Percentiles rank a stretch among this genome's conserved stretches.
phyloP scores from a whole-genome alignment of 2,888 invertebrate species.

The Caenorhabditis angaria region DNA sequence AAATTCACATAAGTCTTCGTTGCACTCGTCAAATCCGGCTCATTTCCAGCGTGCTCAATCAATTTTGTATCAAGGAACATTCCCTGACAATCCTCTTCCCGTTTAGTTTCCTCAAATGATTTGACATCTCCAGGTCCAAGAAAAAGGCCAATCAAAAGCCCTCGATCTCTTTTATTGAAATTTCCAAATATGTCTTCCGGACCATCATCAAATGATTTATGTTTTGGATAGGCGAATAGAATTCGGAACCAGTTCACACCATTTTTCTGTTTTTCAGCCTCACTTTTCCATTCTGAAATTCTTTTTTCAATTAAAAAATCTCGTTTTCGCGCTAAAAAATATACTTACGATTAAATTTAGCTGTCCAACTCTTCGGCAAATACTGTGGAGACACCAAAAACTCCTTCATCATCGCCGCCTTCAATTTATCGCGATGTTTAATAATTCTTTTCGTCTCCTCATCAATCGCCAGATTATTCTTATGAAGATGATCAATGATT shows the following conservation, averaged over 20 bases:
- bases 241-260: constrained; percentile 52
- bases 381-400: constrained; percentile 49
- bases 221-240: constrained; percentile 41
- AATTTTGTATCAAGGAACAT: constrained; percentile 46
- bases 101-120: constrained; percentile 48
- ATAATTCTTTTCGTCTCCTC: constrained; percentile 43
- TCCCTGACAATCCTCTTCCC: constrained; percentile 45
- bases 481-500: constrained; percentile 46
- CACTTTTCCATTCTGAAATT: constrained; percentile 37
- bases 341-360: constrained; percentile 35
- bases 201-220: constrained; percentile 52
- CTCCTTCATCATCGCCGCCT: constrained; percentile 50
- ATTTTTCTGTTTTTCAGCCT: constrained; percentile 43
- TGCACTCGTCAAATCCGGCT: constrained; percentile 13
- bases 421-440: constrained; percentile 42
- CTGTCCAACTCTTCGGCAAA: constrained; percentile 48
- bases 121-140: constrained; percentile 47
- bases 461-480: constrained; percentile 41
- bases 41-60: constrained; percentile 32
- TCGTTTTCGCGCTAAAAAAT: background rate
- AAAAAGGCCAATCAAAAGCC: constrained; percentile 32
- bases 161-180: constrained; percentile 33
- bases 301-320: background rate
- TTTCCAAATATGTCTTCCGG: constrained; percentile 51
- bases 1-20: constrained; percentile 9